Evolutionary conservation across 2,797 vertebrate genomes (phyloP).

Genomic region (Rhincodon typus): DNA sequence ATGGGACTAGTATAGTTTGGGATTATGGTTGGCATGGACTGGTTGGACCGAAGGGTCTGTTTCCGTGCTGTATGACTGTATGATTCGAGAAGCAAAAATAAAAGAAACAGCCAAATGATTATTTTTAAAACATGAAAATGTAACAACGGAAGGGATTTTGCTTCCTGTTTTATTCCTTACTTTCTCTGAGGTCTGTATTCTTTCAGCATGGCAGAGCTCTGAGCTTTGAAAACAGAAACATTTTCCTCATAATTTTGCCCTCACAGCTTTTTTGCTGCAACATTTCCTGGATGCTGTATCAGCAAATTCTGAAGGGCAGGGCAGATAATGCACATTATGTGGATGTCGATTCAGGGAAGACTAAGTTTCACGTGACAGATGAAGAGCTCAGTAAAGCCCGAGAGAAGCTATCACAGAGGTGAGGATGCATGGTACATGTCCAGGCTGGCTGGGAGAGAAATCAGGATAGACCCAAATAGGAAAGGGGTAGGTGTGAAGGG

Average conservation of each 20-base stretch:
- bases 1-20: no score
- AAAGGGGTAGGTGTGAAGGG: no score
- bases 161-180: neutral
- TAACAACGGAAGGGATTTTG: neutral
- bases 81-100: no score
- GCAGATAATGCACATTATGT: neutral
- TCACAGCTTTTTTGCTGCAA: slow-evolving; percentile 24
- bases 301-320: neutral
- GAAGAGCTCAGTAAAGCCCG: neutral
- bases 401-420: neutral
- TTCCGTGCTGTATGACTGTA: no score
- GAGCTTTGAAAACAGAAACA: neutral
- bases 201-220: neutral
- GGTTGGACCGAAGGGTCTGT: no score
- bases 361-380: neutral
- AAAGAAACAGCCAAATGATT: neutral
- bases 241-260: neutral
- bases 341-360: no score
- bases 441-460: neutral
- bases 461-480: neutral
- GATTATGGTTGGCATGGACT: no score
- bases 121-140: neutral
- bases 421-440: neutral
- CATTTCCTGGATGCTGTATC: neutral
- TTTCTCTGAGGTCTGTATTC: neutral